A percentile compares a stretch with the other conserved stretches of the same genome.
Conservation (phyloP, 2,113 vertebrate species). For the Myotis davidii region DNA sequence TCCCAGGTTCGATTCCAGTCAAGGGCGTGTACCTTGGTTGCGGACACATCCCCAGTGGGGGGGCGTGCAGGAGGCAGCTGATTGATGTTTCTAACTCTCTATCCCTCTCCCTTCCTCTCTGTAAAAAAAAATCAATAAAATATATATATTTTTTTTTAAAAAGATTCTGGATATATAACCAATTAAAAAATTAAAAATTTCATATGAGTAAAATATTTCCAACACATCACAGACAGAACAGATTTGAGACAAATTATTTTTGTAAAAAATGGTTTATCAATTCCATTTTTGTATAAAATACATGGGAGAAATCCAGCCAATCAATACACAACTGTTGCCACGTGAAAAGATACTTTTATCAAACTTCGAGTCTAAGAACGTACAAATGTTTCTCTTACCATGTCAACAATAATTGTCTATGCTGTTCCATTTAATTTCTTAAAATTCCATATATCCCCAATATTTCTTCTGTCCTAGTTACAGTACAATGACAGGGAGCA, state of each 20-base stretch:
- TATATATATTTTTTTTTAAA: too few species aligned
- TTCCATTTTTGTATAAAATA: slow-evolving; percentile 97
- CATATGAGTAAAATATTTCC: slow-evolving; percentile 42
- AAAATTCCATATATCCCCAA: slow-evolving; percentile 85
- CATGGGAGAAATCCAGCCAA: slow-evolving; percentile 90
- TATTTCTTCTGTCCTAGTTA: slow-evolving; percentile 82
- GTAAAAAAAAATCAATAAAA: too few species aligned
- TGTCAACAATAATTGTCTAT: slow-evolving; percentile 85
- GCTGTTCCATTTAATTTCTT: slow-evolving; percentile 82
- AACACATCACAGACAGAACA: slow-evolving; percentile 63
- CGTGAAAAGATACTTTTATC: slow-evolving; percentile 85
- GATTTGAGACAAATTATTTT: slow-evolving; percentile 75
- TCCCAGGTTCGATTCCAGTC: too few species aligned
- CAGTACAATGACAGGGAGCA: slow-evolving; percentile 83
- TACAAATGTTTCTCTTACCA: slow-evolving; percentile 85
- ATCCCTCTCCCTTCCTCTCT: too few species aligned
- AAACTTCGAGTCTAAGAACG: slow-evolving; percentile 89
- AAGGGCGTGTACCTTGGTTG: too few species aligned
- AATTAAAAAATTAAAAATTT: not conserved
- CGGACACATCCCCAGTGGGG: too few species aligned
- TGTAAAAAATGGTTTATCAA: slow-evolving; percentile 95
- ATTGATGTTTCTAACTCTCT: too few species aligned
- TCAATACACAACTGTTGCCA: slow-evolving; percentile 85
- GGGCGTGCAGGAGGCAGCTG: too few species aligned
- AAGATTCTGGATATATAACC: not conserved